Evolutionary conservation across 2,113 vertebrate species (phyloP), one percentile per base, ranked within the genome.

Genomic region (Callospermophilus lateralis): DNA sequence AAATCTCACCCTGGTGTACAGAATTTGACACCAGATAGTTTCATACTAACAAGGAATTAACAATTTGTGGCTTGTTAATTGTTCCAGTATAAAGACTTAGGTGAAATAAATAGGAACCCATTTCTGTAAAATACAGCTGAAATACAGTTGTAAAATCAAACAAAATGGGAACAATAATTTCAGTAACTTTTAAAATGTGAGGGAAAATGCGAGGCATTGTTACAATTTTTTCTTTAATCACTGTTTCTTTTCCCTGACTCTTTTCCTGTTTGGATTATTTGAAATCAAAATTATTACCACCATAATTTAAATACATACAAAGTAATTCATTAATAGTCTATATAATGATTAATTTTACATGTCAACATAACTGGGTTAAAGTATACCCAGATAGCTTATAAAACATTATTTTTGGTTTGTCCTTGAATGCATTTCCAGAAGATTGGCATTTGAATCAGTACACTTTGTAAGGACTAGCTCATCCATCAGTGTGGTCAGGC

Each of bases 91-190:
- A 96, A 95, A 90, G 77, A 53, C 34, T 89, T 24, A 48, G 89
- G 73, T 93, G 80, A 96, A 96, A 91, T 96, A 96, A 94, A 97
- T 94, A 97, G 84, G 84, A 95, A 95, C 94, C 30, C 20, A 97
- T 95, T 96, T 91, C 85, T 34, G 89, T 86, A 53, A 39, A n/a
- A 78, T 74, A 76, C 2, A 84, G n/a, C 30, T 87, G 17, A 93
- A 34, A 90, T 61, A 53, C 10, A 87, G 86, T 39, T 80, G 70
- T 63, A 68, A 94, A 84, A 84, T 93, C 68, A 94, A 77, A 83
- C 4, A 93, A 94, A 93, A 65, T 55, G 1, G 39, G 63, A 90
- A 81, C 63, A 72, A 32, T 91, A 83, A 9, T 61, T 89, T 67
- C 30, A 84, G 20, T 55, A 92, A 55, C 51, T 48, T 17, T 12